A percentile compares a stretch with the other conserved stretches of the same genome.
phyloP scores from a whole-genome alignment of 2,888 invertebrate genomes.

The Cynaeus angustus region DNA sequence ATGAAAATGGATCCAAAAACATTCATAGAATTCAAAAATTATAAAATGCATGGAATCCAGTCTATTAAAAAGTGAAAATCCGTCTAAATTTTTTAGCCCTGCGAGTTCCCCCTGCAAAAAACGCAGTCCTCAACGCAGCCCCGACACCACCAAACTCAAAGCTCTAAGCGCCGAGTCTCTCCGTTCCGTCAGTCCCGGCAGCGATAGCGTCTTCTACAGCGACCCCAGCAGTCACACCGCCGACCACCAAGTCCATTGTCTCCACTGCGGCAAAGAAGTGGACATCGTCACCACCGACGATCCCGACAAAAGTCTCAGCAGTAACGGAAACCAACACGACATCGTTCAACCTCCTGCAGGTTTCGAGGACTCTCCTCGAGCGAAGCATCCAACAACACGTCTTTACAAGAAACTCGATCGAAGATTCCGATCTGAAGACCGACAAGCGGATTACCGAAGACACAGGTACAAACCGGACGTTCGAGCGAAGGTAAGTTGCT shows the following conservation, averaged over 20 bases:
- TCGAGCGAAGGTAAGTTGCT: conserved; percentile 80
- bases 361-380: conserved; percentile 87
- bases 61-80: no score
- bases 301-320: conserved; percentile 61
- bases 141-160: conserved; percentile 77
- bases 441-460: conserved; percentile 83
- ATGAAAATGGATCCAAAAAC: no score
- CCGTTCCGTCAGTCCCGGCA: conserved; percentile 91
- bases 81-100: conserved; percentile 69
- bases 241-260: conserved; percentile 79
- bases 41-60: no score
- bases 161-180: conserved; percentile 90
- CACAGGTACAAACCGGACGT: conserved; percentile 82
- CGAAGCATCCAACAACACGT: conserved; percentile 72
- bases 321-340: conserved; percentile 70
- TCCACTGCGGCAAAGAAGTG: conserved; percentile 88
- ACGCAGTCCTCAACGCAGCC: conserved; percentile 71
- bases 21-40: no score
- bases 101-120: conserved; percentile 75
- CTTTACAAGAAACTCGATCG: conserved; percentile 88
- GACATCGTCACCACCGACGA: conserved; percentile 70
- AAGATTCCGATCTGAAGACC: conserved; percentile 80
- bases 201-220: conserved; percentile 92
- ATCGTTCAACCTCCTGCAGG: conserved; percentile 93
- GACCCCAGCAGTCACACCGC: conserved; percentile 78